A percentile compares a stretch with the other conserved stretches of the same genome.
Conservation (phyloP, 2,888 invertebrate species). For the Dryobotodes eremita region DNA sequence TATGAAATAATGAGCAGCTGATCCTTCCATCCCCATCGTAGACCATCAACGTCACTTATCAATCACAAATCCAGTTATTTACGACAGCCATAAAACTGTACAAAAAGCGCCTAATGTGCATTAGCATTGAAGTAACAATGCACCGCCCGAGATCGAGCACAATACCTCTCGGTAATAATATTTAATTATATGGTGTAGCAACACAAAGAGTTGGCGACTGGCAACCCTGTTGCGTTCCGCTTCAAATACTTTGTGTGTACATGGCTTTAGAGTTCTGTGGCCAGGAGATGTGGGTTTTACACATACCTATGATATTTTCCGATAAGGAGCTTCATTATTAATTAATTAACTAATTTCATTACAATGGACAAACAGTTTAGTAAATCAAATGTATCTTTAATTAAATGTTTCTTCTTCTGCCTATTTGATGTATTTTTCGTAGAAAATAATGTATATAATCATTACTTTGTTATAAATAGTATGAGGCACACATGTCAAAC, state of each 20-base stretch:
- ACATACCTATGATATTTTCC: not conserved
- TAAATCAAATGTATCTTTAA: not conserved
- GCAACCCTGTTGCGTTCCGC: constrained; percentile 69
- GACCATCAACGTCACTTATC: constrained; percentile 53
- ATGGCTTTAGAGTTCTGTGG: constrained; percentile 48
- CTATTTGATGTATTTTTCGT: not conserved
- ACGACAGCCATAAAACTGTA: constrained; percentile 63
- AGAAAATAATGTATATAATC: not conserved
- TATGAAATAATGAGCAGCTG: constrained; percentile 46
- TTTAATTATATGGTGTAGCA: constrained; percentile 72
- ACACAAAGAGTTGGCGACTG: constrained; percentile 69
- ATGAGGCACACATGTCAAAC: not conserved
- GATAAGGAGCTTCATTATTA: not conserved
- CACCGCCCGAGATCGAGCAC: constrained; percentile 66
- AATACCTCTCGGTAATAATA: constrained; percentile 71
- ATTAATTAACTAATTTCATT: not conserved
- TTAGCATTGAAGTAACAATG: constrained; percentile 67
- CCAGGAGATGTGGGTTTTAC: constrained; percentile 22
- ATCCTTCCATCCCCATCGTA: constrained; percentile 16
- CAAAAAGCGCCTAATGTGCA: constrained; percentile 60
- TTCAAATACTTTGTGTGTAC: constrained; percentile 57
- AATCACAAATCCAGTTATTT: constrained; percentile 65
- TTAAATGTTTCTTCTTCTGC: not conserved
- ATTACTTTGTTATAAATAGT: not conserved
- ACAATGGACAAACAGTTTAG: not conserved